Percentiles rank a stretch among this genome's conserved stretches.
Evolutionary conservation across 1,140 invertebrate genomes (phyloP).

Genomic region (Adelges cooleyi): DNA sequence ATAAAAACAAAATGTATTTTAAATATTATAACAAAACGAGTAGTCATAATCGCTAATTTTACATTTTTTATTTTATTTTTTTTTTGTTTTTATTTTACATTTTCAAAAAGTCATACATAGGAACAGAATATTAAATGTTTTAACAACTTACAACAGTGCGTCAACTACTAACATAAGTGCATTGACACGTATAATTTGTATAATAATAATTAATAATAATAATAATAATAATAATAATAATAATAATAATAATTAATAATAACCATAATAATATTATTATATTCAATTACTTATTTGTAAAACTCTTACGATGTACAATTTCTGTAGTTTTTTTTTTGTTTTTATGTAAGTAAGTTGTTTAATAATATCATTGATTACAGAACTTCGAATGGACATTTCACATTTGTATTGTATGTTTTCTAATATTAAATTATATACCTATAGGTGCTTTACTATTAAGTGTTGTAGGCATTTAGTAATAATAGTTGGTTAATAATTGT

Average conservation of each 20-base stretch:
- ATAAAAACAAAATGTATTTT: conserved; percentile 12
- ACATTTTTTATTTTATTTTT: conserved; percentile 16
- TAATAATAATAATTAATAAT: too few species aligned
- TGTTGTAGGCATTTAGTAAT: too few species aligned
- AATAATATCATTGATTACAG: conserved; percentile 5
- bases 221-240: too few species aligned
- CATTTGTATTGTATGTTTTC: not conserved
- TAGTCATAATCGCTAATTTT: conserved; percentile 26
- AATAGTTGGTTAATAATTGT: not conserved
- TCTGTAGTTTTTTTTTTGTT: too few species aligned
- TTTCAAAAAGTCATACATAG: conserved; percentile 28
- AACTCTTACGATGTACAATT: too few species aligned
- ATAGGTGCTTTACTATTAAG: not conserved
- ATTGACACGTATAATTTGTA: conserved; percentile 28
- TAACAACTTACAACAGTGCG: conserved; percentile 29
- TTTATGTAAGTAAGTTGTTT: not conserved
- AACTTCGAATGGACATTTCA: not conserved
- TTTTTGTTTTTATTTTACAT: conserved; percentile 17
- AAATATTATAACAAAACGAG: conserved; percentile 22
- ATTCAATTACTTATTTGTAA: conserved; percentile 7
- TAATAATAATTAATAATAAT: too few species aligned
- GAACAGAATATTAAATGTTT: conserved; percentile 27
- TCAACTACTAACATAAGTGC: conserved; percentile 28
- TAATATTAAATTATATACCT: not conserved
- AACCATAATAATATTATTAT: not conserved